Evolutionary conservation across 2,797 vertebrate species (phyloP).

Genomic region (Rousettus madagascariensis): DNA sequence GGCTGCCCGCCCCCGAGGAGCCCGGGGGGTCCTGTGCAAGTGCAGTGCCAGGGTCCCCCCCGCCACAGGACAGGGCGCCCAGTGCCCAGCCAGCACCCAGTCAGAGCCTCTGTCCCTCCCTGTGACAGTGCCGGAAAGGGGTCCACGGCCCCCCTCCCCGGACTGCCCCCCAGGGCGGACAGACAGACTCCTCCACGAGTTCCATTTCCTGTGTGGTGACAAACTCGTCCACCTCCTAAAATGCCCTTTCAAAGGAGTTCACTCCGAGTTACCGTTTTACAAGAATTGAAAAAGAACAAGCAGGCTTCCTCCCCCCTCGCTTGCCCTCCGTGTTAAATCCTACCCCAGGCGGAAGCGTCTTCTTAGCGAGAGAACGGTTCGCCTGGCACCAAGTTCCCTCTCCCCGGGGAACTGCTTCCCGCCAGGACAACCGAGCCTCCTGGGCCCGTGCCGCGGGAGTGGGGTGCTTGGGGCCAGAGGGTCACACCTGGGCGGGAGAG

Average conservation of each 20-base stretch:
- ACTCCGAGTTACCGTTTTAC: background rate
- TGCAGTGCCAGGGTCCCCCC: too few relatives aligned
- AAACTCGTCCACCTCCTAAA: background rate
- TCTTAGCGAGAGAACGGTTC: background rate
- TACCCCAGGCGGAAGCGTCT: background rate
- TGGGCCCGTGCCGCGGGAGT: rapidly evolving
- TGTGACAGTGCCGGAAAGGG: too few relatives aligned
- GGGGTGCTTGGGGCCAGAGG: too few relatives aligned
- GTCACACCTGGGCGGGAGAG: background rate
- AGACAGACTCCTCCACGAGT: too few relatives aligned
- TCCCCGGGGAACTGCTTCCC: background rate
- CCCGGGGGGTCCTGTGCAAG: too few relatives aligned
- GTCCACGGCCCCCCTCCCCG: too few relatives aligned
- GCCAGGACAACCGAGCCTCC: background rate
- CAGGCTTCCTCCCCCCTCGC: background rate
- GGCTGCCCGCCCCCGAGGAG: too few relatives aligned
- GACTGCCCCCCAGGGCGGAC: too few relatives aligned
- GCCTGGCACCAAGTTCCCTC: rapidly evolving
- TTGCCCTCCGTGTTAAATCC: background rate
- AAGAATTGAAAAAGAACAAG: background rate
- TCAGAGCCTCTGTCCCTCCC: too few relatives aligned
- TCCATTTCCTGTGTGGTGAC: background rate
- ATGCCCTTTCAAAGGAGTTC: background rate
- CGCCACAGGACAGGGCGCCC: too few relatives aligned
- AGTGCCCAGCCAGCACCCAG: too few relatives aligned